A percentile compares a stretch with the other conserved stretches of the same genome.
Conservation (phyloP, 2,113 vertebrate genomes). For the Anhinga rufa region DNA sequence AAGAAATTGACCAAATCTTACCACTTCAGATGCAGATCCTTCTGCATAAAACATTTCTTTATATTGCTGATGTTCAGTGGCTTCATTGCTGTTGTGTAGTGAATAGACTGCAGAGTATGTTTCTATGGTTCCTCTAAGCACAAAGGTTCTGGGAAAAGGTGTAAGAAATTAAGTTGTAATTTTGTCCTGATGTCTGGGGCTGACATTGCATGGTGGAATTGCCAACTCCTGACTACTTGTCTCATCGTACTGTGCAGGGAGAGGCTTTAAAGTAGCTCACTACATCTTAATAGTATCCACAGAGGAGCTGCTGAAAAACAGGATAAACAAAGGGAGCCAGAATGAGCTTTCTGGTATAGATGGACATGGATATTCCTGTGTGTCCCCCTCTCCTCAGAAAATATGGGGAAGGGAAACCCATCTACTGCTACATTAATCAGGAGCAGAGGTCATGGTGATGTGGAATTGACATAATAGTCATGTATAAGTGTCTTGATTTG, state of each 20-base stretch:
- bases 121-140: neutral
- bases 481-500: slow-evolving; percentile 8
- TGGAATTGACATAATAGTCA: slow-evolving; percentile 1
- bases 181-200: neutral
- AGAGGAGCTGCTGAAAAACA: neutral
- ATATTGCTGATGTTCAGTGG: neutral
- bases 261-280: neutral
- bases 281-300: neutral
- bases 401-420: neutral
- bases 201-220: neutral
- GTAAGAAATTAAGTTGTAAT: neutral
- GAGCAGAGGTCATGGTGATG: neutral
- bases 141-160: neutral
- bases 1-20: neutral
- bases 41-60: neutral
- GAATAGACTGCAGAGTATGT: neutral
- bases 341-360: neutral
- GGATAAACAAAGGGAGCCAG: neutral
- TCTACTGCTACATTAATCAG: neutral
- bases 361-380: neutral
- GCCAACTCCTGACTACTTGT: neutral
- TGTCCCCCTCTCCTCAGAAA: neutral
- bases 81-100: neutral
- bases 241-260: neutral
- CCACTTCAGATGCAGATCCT: neutral